Conservation (phyloP, 2,797 vertebrate species). For the Chromobotia macracanthus region DNA sequence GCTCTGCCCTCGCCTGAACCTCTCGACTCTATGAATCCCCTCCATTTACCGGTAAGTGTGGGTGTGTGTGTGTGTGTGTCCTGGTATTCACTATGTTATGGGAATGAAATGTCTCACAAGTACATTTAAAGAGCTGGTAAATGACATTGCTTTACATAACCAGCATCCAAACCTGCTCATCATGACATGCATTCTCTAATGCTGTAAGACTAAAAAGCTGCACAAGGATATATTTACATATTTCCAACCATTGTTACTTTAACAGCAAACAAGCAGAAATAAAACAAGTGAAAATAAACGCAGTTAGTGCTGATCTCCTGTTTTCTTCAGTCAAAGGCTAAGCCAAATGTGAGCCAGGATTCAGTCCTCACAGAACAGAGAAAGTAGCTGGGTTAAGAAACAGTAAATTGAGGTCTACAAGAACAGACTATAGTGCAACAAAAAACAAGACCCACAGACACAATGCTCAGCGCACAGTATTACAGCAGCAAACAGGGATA, state of each 20-base stretch:
- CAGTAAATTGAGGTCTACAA: conserved; percentile 19
- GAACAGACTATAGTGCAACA: conserved; percentile 27
- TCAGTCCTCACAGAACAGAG: conserved; percentile 10
- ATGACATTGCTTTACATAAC: not conserved
- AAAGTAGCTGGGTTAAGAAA: conserved; percentile 12
- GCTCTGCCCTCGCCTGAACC: conserved; percentile 2
- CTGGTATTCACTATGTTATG: too few relatives aligned
- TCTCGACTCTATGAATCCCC: conserved; percentile 9
- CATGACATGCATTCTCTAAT: conserved; percentile 12
- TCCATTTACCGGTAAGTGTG: not conserved
- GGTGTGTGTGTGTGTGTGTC: not conserved
- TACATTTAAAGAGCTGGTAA: not conserved
- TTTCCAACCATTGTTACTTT: not conserved
- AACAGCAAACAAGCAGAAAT: conserved; percentile 20
- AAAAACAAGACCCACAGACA: conserved; percentile 6
- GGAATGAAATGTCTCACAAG: too few relatives aligned
- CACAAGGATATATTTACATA: conserved; percentile 1
- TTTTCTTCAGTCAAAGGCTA: conserved; percentile 37
- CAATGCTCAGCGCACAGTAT: not conserved
- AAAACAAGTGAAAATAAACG: conserved; percentile 12
- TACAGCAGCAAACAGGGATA: not conserved
- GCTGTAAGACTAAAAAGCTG: conserved; percentile 2
- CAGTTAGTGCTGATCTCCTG: conserved; percentile 15
- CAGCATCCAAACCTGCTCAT: conserved; percentile 11
- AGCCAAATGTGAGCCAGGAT: conserved; percentile 28